Base-by-base conservation (phyloP, 2,113 vertebrate genomes). In the Porphyrio hochstetteri region DNA sequence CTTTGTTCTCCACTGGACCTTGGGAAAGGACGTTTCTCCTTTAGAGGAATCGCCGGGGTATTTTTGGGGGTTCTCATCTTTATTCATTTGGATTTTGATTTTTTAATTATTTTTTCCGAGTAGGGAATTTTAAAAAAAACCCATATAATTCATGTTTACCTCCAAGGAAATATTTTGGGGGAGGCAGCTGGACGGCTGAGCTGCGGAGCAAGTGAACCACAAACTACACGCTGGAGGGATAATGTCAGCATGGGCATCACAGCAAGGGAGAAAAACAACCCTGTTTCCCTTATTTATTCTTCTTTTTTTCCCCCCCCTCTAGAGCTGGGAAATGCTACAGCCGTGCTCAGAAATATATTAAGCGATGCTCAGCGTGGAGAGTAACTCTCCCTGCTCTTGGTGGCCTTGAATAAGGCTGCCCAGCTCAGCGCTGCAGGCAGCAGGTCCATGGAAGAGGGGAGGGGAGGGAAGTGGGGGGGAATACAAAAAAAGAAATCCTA, bases 1-100 rank as follows among this genome's bases (percentile, higher is more conserved):
- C 87, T 95, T 94, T 95, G 90, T 93, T 91, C 82, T 83, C 79
- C 59, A 17, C 23, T 4, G 19, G n/a, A 78, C 82, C 36, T n/a
- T 17, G 35, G 48, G 15, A n/a, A 57, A 88, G 29, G 33, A 23
- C 8, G 29, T 40, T 59, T 46, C 31, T 31, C 13, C 35, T 67
- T 36, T n/a, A 13, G 55, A 63, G 29, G 33, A 59, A 3, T 16
- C 46, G 55, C 57, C 1, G 31, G 17, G 44, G 7, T 19, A 21
- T 56, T 46, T 46, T 59, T 60, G 21, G 27, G 48, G 29, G 0
- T 79, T 79, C 44, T 42, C 36, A 16, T 53, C 29, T 56, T 52
- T 6, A 11, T 40, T 29, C 21, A 18, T 36, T 36, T 55, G 9
- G 13, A 24, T 21, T 46, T 28, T 53, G 56, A 19, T 29, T 48